A percentile compares a stretch with the other conserved stretches of the same genome.
Conservation (phyloP, 2,113 vertebrate genomes). For the Stigmatopora argus region DNA sequence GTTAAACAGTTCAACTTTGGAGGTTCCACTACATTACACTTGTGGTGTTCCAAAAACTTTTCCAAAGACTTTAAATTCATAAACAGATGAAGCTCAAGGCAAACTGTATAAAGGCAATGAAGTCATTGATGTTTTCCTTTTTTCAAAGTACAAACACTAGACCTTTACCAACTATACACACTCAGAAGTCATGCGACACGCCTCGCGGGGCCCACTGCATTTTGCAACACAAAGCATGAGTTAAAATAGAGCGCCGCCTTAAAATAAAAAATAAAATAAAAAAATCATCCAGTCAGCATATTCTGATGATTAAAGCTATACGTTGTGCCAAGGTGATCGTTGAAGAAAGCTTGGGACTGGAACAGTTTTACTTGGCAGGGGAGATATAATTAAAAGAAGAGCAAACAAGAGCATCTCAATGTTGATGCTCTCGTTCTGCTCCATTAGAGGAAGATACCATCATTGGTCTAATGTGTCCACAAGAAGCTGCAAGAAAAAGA, state of each 20-base stretch:
- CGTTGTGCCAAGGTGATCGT: slow-evolving; percentile 17
- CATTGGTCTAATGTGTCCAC: slow-evolving; percentile 43
- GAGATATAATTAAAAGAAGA: slow-evolving; percentile 56
- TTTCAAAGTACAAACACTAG: background rate
- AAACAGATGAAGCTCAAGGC: background rate
- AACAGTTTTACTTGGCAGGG: slow-evolving; percentile 25
- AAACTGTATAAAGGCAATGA: background rate
- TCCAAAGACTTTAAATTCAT: background rate
- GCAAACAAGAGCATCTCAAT: slow-evolving; percentile 40
- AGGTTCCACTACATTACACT: background rate
- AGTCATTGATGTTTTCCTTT: background rate
- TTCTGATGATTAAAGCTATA: slow-evolving; percentile 24
- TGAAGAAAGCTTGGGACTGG: slow-evolving; percentile 23
- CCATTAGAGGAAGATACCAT: slow-evolving; percentile 56
- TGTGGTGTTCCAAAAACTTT: too few relatives aligned
- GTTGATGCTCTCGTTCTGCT: slow-evolving; percentile 46
- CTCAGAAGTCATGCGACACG: background rate
- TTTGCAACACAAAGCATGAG: slow-evolving; percentile 9
- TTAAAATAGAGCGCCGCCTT: slow-evolving; percentile 7
- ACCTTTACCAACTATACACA: background rate
- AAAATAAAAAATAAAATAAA: background rate
- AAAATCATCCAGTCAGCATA: slow-evolving; percentile 18
- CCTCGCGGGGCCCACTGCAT: background rate
- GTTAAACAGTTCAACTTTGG: background rate
- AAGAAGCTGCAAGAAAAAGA: slow-evolving; percentile 46